Evolutionary conservation across 37 sponge, comb jelly and placozoan genomes (phyloP).

Genomic region (Aplysina aerophoba): DNA sequence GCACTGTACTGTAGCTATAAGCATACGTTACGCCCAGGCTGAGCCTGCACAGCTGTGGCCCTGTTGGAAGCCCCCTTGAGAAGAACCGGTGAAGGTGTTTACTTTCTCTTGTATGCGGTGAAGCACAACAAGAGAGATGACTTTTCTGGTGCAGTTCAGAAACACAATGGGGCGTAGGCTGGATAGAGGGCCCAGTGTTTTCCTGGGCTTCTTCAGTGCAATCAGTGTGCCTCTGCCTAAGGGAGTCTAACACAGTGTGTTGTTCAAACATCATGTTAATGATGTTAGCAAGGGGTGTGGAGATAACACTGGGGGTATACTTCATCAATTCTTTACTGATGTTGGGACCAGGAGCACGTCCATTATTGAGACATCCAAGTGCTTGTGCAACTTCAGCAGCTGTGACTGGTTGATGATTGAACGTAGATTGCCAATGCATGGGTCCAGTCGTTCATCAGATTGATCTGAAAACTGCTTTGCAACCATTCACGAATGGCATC

Average conservation of each 20-base stretch:
- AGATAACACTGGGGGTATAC: neutral
- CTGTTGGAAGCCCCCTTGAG: too few relatives aligned
- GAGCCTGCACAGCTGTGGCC: too few relatives aligned
- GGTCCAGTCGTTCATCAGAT: constrained; percentile 1
- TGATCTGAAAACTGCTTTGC: neutral
- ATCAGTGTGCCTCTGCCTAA: neutral
- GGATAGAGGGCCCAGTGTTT: too few relatives aligned
- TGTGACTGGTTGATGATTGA: too few relatives aligned
- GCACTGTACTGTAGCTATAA: too few relatives aligned
- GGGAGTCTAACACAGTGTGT: neutral
- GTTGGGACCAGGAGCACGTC: neutral
- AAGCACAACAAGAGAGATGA: too few relatives aligned
- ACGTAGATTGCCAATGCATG: neutral
- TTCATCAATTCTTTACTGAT: constrained; percentile 18
- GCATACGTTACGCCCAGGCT: too few relatives aligned
- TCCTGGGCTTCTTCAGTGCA: too few relatives aligned
- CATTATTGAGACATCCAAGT: constrained; percentile 7
- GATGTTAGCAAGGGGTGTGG: constrained; percentile 9
- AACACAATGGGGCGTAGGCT: too few relatives aligned
- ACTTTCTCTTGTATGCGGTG: too few relatives aligned
- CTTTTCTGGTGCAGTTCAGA: too few relatives aligned
- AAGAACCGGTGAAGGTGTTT: too few relatives aligned
- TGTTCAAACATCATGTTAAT: constrained; percentile 15
- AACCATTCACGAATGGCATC: constrained; percentile 7
- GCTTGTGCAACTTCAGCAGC: constrained; percentile 4